Evolutionary conservation across 2,797 vertebrate genomes (phyloP).

Genomic region (Eupleurogrammus muticus): DNA sequence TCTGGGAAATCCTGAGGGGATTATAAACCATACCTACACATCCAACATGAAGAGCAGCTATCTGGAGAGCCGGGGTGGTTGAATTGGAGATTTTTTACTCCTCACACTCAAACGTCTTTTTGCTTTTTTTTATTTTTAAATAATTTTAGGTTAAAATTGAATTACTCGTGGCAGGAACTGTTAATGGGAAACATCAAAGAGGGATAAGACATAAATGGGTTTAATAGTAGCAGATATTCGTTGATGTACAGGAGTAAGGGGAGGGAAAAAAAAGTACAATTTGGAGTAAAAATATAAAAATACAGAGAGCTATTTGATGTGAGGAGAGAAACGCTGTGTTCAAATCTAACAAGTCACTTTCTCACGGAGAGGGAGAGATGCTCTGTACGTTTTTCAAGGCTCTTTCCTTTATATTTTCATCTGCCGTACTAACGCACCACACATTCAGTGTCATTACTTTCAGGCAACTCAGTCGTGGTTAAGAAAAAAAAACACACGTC

Average conservation of each 20-base stretch:
- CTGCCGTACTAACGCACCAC: no score
- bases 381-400: no score
- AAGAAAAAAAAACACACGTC: no score
- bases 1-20: conserved; percentile 18
- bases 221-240: neutral
- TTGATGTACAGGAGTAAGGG: neutral
- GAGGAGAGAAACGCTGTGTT: neutral
- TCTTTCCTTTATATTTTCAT: no score
- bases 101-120: neutral
- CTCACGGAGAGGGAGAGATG: neutral
- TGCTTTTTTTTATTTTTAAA: no score
- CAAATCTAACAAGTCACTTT: no score
- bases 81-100: neutral
- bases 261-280: neutral
- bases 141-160: neutral
- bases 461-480: no score
- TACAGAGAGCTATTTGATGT: neutral
- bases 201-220: neutral
- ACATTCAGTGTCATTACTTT: no score
- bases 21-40: conserved; percentile 14
- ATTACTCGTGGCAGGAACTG: neutral
- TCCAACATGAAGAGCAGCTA: neutral
- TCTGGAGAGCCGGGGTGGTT: neutral
- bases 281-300: neutral
- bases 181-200: neutral